Base-by-base conservation (phyloP, 2,113 vertebrate genomes). In the Noturus placidus region DNA sequence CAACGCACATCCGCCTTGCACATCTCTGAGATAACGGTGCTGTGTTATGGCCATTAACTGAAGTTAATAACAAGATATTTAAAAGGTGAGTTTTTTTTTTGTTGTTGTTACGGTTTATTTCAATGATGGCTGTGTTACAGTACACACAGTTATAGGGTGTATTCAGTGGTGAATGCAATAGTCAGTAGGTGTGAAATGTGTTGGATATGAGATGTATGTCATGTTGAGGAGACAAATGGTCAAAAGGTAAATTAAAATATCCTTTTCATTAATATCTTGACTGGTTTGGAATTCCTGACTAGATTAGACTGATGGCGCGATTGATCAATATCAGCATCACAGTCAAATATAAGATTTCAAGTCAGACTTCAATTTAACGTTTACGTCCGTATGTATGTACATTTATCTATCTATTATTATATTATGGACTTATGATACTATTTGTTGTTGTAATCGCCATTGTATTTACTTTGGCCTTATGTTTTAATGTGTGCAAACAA, bases 1-100 rank as follows among this genome's bases (percentile, higher is more conserved):
- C 90, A 88, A 74, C 89, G 89, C 85, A 92, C 82, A 90, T 90
- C 91, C 90, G 92, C 74, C 79, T n/a, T 74, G 84, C 72, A 65
- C 83, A 61, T 83, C 78, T 84, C 30, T 9, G 15, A 86, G 27
- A 82, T 72, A 61, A 33, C 13, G 61, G 50, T 11, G 50, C 67
- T 79, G 52, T 27, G 50, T 67, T 84, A 67, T 78, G 57, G 65
- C 22, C 5, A 10, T 70, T 82, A 27, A 76, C 78, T 77, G 46
- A 88, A 79, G n/a, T 84, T 50, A 50, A 61, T 85, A 50, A 87
- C 5, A 61, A 11, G 20, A 38, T 82, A 27, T 61, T 61, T 8
- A 13, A 61, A 83, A 78, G 86, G 80, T 86, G 50, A 89, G 89
- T 84, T 54, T 54, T 54, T 14, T 52, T 17, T 9, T 76, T 85